These are phyloP conservation scores for Pyralis farinalis DNA, from an alignment of 2,888 invertebrate species.

Conservation along the genomic window DNA sequence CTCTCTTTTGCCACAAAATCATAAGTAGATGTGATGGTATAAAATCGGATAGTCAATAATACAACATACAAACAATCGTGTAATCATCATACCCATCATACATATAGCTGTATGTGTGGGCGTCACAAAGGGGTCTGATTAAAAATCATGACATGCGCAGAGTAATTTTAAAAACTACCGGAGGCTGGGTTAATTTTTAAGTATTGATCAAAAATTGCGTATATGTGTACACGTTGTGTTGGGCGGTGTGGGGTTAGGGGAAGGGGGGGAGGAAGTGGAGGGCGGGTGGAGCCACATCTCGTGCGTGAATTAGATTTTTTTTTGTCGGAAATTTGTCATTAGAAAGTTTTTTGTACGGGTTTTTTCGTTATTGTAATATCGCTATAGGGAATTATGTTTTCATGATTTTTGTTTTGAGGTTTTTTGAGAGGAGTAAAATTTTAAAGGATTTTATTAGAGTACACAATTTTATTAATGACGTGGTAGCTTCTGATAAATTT, in stretches of 20 bases:
- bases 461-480: no score
- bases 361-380: constrained; percentile 6
- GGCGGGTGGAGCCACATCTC: constrained; percentile 20
- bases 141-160: constrained; percentile 81
- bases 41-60: constrained; percentile 1
- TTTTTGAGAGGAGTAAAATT: no score
- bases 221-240: constrained; percentile 44
- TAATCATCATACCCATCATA: constrained; percentile 30
- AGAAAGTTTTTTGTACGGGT: constrained; percentile 41
- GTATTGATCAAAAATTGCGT: constrained; percentile 81
- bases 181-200: constrained; percentile 80
- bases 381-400: constrained; percentile 1
- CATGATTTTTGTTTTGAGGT: not conserved
- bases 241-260: constrained; percentile 23
- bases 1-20: no score
- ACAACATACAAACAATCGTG: constrained; percentile 19
- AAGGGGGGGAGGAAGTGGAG: constrained; percentile 23
- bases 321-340: constrained; percentile 69
- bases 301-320: constrained; percentile 74
- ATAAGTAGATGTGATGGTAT: no score
- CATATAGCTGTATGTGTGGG: constrained; percentile 36
- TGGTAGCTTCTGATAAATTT: no score
- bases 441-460: no score
- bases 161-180: constrained; percentile 77
- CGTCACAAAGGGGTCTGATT: constrained; percentile 72